Evolutionary conservation across 2,797 vertebrate genomes (phyloP).

Genomic region (Esox masquinongy): DNA sequence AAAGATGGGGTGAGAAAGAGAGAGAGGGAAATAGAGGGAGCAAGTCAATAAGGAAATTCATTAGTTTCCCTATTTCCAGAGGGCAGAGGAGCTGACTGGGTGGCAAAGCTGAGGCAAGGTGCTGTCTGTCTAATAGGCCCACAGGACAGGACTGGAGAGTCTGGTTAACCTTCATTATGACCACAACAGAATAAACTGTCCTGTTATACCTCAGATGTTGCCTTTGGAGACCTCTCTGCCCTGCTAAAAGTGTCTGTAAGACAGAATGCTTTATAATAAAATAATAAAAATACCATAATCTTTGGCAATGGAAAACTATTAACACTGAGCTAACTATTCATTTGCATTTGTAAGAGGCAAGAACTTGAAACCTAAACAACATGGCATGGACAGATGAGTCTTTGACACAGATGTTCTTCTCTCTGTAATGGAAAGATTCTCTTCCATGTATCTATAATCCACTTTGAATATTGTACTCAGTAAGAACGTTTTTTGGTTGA

Average conservation of each 20-base stretch:
- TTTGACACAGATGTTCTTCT: background rate
- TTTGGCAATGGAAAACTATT: background rate
- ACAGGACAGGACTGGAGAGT: background rate
- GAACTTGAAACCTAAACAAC: background rate
- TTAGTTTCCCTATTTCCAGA: conserved; percentile 2
- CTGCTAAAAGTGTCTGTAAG: conserved; percentile 5
- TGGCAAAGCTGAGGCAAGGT: background rate
- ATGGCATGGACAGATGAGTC: background rate
- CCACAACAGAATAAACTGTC: conserved; percentile 10
- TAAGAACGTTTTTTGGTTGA: too few relatives aligned
- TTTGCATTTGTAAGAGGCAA: background rate
- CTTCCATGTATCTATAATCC: background rate
- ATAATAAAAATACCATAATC: background rate
- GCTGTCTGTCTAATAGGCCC: background rate
- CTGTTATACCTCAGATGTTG: conserved; percentile 17
- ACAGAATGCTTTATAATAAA: background rate
- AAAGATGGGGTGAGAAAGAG: background rate
- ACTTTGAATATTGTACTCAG: background rate
- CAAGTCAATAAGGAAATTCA: conserved; percentile 8
- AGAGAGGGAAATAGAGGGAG: background rate
- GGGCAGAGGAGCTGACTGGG: conserved; percentile 10
- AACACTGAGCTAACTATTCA: background rate
- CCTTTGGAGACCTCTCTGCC: conserved; percentile 30
- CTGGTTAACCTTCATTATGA: conserved; percentile 17
- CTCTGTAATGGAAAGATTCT: background rate